phyloP scores from a whole-genome alignment of 2,888 invertebrate genomes.

The Cerastoderma edule region DNA sequence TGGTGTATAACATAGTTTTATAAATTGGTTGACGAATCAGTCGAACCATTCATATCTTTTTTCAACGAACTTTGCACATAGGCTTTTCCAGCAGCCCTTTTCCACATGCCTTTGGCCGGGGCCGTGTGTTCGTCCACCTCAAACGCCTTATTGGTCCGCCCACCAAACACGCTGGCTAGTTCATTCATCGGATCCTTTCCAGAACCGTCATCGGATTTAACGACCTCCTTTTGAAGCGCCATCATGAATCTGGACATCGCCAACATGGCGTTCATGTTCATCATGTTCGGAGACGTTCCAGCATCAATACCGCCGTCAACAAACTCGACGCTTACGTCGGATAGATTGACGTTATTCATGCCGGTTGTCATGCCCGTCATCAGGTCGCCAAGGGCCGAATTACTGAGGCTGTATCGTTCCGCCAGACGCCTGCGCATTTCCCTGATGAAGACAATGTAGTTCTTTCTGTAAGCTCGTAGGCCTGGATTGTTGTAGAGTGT shows the following conservation, averaged over 20 bases:
- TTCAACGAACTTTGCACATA: conserved; percentile 10
- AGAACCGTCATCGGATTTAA: not conserved
- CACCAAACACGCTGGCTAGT: not conserved
- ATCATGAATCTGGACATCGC: conserved; percentile 38
- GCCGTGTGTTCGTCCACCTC: not conserved
- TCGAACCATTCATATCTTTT: not conserved
- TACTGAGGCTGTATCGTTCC: conserved; percentile 38
- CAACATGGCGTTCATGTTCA: conserved; percentile 43
- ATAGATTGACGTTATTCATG: conserved; percentile 10
- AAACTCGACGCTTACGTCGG: not conserved
- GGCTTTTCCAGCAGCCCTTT: conserved; percentile 12
- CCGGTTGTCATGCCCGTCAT: conserved; percentile 35
- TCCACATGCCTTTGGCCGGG: conserved; percentile 1
- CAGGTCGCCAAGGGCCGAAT: conserved; percentile 33
- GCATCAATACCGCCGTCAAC: not conserved
- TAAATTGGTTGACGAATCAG: not conserved
- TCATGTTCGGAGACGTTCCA: conserved; percentile 17
- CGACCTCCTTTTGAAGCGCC: conserved; percentile 25
- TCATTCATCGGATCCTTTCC: conserved; percentile 16
- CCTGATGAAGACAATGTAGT: conserved; percentile 36
- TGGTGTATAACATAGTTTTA: too few relatives aligned
- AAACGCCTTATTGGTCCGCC: not conserved
- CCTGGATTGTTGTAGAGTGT: conserved; percentile 52
- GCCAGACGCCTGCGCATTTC: conserved; percentile 38
- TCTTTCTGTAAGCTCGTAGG: conserved; percentile 45